Conservation (phyloP, 2,113 vertebrate genomes). For the Marcusenius ussheri region DNA sequence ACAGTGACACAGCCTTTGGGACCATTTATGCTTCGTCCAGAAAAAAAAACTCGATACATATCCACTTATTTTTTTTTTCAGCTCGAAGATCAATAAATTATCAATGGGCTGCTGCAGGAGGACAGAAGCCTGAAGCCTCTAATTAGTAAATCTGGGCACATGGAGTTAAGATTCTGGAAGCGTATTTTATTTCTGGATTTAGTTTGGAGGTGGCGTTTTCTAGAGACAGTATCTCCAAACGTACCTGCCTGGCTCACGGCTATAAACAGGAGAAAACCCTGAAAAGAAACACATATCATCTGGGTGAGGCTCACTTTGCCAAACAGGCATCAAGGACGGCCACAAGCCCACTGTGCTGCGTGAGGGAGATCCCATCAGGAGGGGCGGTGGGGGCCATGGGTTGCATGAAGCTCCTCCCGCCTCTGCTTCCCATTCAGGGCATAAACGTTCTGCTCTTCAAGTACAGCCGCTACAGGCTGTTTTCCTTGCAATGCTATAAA, state of each 20-base stretch:
- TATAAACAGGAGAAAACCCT: background rate
- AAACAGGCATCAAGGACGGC: background rate
- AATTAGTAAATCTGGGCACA: background rate
- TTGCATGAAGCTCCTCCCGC: constrained; percentile 34
- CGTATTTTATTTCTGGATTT: background rate
- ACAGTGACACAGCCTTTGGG: background rate
- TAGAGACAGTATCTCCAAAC: background rate
- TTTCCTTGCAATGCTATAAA: constrained; percentile 62
- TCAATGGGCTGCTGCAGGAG: background rate
- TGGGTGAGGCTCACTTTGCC: background rate
- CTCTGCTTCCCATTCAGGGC: constrained; percentile 47
- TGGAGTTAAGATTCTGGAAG: background rate
- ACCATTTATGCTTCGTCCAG: background rate
- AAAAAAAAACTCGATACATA: background rate
- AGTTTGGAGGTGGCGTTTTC: background rate
- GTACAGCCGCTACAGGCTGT: constrained; percentile 62
- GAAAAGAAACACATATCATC: background rate
- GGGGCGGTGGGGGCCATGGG: background rate
- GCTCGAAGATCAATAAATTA: background rate
- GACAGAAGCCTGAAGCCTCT: background rate
- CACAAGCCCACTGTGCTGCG: background rate
- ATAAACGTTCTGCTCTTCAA: constrained; percentile 47
- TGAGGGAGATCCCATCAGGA: background rate
- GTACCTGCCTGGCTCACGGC: background rate
- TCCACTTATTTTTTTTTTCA: background rate